Base-by-base conservation (phyloP, 1,140 invertebrate species). In the Acromyrmex echinatior region DNA sequence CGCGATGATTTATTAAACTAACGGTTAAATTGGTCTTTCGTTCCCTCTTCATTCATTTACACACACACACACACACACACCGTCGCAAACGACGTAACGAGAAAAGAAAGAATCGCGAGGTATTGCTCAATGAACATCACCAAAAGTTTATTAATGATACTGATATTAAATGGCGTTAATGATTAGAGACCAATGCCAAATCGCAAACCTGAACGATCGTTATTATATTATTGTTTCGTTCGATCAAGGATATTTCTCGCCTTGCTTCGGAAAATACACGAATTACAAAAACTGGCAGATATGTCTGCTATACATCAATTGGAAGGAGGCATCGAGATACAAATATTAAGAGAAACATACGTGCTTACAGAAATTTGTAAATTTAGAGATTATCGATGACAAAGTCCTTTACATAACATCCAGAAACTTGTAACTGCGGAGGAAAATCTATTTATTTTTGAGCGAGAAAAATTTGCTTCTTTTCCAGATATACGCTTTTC, bases 341-440 rank as follows among this genome's bases (percentile, higher is more conserved):
- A 84, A 84, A 51, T 84, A 60, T 73, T 31, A 51, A 62, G 80
- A 63, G 45, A 74, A 82, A 70, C n/a, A 18, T 68, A 60, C 31
- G 28, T 53, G 7, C 2, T 62, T 63, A 14, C 35, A 51, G 25
- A 84, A 62, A 51, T 58, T 31, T 25, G 14, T 66, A 16, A 70
- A 49, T 76, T 39, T 31, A 62, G n/a, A 16, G 45, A 21, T 12
- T 49, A 51, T 39, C 16, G 12, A 73, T 14, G 66, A 60, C 68
- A n/a, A 60, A 76, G 25, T 51, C 9, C 28, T 28, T 62, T 49
- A 49, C 28, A 49, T 74, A 81, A 70, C 25, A 62, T n/a, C n/a
- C 21, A 39, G 35, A 82, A 49, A 82, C 31, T 39, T 82, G 7
- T 63, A 45, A 82, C 12, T 39, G 10, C 39, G 51, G 31, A 71